These are phyloP conservation scores for Drosophila lini DNA, from an alignment of 1,140 invertebrate species.

Conservation along the genomic window DNA sequence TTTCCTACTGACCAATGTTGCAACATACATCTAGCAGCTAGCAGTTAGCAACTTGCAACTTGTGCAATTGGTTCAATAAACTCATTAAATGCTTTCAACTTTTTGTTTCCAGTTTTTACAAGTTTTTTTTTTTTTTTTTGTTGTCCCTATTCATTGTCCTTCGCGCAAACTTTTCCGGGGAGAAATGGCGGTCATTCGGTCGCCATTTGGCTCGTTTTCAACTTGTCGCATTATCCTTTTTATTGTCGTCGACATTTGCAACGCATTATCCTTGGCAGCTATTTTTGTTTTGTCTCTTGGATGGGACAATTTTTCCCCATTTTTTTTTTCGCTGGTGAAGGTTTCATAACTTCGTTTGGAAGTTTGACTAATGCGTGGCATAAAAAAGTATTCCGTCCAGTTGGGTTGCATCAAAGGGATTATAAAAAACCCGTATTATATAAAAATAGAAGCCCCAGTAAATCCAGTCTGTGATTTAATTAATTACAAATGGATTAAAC, in stretches of 20 bases:
- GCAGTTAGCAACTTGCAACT: conserved; percentile 48
- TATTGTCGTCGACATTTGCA: conserved; percentile 73
- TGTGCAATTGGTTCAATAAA: conserved; percentile 79
- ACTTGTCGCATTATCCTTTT: conserved; percentile 79
- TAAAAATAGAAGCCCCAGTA: background rate
- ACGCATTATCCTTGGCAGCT: conserved; percentile 61
- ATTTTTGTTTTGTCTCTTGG: conserved; percentile 35
- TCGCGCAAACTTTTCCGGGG: conserved; percentile 51
- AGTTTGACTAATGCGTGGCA: conserved; percentile 32
- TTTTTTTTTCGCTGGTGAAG: conserved; percentile 10
- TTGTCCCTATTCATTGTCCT: conserved; percentile 8
- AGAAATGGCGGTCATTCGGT: conserved; percentile 71
- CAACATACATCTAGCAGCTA: conserved; percentile 45
- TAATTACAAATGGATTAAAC: background rate
- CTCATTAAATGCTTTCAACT: conserved; percentile 76
- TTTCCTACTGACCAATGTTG: conserved; percentile 34
- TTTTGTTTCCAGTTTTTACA: conserved; percentile 30
- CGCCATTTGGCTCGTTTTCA: conserved; percentile 68
- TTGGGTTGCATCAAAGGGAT: conserved; percentile 5
- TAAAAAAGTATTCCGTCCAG: conserved; percentile 4
- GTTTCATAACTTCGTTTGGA: conserved; percentile 28
- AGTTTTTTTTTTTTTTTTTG: conserved; percentile 3
- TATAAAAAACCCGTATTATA: background rate
- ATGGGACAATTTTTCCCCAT: conserved; percentile 4
- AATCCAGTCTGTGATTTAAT: background rate